Conservation (phyloP, 2,797 vertebrate genomes). For the Micromesistius poutassou region DNA sequence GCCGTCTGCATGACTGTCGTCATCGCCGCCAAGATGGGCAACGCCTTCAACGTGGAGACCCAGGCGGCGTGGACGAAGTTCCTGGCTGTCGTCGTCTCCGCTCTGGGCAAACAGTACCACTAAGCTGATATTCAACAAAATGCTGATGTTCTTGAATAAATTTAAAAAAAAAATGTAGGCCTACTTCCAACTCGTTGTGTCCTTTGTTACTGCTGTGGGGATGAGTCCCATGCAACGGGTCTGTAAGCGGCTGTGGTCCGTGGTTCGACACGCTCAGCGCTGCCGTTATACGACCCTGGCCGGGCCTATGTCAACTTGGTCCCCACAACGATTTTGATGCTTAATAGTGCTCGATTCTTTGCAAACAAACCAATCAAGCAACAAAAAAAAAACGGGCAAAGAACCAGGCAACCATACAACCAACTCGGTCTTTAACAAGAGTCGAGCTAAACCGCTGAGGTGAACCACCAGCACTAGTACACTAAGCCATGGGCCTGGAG, state of each 20-base stretch:
- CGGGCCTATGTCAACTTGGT: too few relatives aligned
- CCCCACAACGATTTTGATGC: background rate
- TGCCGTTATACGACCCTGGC: too few relatives aligned
- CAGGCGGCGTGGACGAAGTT: slow-evolving; percentile 81
- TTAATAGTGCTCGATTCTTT: too few relatives aligned
- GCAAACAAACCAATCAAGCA: background rate
- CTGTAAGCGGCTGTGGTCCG: background rate
- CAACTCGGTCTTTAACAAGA: too few relatives aligned
- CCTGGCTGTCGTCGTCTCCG: slow-evolving; percentile 72
- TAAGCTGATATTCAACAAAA: slow-evolving; percentile 39
- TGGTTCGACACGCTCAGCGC: too few relatives aligned
- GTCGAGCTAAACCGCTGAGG: too few relatives aligned
- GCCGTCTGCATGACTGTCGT: slow-evolving; percentile 77
- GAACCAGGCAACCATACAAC: too few relatives aligned
- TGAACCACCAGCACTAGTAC: too few relatives aligned
- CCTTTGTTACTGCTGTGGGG: background rate
- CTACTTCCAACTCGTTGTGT: background rate
- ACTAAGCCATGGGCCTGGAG: too few relatives aligned
- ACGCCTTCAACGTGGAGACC: slow-evolving; percentile 60
- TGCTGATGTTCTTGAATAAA: background rate
- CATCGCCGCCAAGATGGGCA: slow-evolving; percentile 66
- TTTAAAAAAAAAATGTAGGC: background rate
- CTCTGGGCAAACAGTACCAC: slow-evolving; percentile 80
- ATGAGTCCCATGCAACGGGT: too few relatives aligned
- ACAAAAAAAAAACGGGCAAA: too few relatives aligned